Percentiles rank a stretch among this genome's conserved stretches.
Evolutionary conservation across 2,113 vertebrate species (phyloP).

Genomic region (Dromas ardeola): DNA sequence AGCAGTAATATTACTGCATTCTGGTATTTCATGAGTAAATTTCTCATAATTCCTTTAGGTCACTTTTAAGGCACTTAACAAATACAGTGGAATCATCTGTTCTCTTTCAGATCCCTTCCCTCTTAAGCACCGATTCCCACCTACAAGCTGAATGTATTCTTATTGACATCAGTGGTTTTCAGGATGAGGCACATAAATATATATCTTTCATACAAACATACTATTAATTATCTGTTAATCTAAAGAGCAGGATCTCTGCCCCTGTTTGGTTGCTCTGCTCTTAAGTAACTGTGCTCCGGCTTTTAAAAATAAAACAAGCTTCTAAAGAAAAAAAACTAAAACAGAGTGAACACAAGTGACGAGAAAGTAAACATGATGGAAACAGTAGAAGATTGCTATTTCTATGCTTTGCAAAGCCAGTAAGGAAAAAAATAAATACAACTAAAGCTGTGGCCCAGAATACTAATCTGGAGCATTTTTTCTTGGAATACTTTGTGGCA

Average conservation of each 20-base stretch:
- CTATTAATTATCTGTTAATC: neutral
- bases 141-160: neutral
- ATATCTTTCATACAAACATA: neutral
- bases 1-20: neutral
- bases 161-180: neutral
- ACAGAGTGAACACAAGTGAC: neutral
- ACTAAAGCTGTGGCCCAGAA: neutral
- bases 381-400: neutral
- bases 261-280: slow-evolving; percentile 9
- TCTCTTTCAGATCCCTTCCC: neutral
- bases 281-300: slow-evolving; percentile 1
- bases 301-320: slow-evolving; percentile 33
- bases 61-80: neutral
- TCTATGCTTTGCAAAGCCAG: neutral
- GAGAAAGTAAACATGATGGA: neutral
- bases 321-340: neutral
- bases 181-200: neutral
- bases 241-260: neutral
- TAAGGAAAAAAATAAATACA: slow-evolving; percentile 11
- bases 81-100: neutral
- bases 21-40: neutral
- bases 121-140: neutral
- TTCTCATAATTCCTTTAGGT: neutral
- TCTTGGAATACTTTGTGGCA: neutral
- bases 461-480: neutral